Conservation (phyloP, 2,113 vertebrate genomes). For the Engraulis encrasicolus region DNA sequence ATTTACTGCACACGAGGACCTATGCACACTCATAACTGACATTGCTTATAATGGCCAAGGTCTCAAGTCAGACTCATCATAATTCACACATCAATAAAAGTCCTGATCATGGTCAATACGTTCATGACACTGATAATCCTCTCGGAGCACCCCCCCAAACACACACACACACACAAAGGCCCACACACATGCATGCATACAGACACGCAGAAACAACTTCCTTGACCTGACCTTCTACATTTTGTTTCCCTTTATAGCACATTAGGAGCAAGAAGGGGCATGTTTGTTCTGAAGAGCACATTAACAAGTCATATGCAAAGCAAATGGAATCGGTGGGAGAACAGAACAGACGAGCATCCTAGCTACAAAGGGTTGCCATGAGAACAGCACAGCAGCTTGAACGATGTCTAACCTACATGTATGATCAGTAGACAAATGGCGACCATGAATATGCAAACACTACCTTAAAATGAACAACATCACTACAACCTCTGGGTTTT, state of each 20-base stretch:
- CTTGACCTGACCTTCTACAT: not conserved
- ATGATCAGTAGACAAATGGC: not conserved
- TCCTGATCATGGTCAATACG: too few species aligned
- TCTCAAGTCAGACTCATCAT: too few species aligned
- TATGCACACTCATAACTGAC: too few species aligned
- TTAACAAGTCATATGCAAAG: not conserved
- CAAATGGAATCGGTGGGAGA: not conserved
- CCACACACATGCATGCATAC: too few species aligned
- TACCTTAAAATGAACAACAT: not conserved
- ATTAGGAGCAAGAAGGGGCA: not conserved
- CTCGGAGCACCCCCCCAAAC: not conserved
- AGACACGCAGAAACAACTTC: not conserved
- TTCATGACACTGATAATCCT: too few species aligned
- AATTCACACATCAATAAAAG: too few species aligned
- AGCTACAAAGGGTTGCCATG: slow-evolving; percentile 1
- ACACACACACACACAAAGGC: not conserved
- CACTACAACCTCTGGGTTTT: not conserved
- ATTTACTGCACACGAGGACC: too few species aligned
- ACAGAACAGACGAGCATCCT: not conserved
- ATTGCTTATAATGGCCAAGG: too few species aligned
- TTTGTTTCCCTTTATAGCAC: not conserved
- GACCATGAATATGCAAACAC: not conserved
- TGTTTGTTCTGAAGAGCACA: not conserved
- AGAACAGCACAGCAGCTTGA: slow-evolving; percentile 1
- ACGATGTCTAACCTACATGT: not conserved